Conservation (phyloP, 2,113 vertebrate species). For the Dasyornis broadbenti region DNA sequence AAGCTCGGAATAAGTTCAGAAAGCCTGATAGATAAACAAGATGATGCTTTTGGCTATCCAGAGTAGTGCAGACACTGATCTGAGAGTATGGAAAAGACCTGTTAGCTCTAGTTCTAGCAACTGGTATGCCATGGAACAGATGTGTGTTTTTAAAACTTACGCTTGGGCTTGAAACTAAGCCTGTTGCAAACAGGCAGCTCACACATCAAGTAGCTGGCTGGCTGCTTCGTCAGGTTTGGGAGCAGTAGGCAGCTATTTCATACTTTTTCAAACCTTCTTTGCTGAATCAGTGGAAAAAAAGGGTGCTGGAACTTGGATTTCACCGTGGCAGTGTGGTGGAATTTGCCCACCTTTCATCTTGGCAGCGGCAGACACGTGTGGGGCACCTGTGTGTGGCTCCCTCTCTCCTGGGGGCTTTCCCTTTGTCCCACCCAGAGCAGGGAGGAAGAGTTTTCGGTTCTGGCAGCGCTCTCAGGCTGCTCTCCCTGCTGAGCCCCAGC, state of each 20-base stretch:
- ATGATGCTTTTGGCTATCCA: neutral
- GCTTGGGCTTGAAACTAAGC: neutral
- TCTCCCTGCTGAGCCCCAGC: neutral
- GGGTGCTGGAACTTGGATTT: neutral
- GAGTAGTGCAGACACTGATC: neutral
- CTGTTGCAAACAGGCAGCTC: neutral
- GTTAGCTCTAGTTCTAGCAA: neutral
- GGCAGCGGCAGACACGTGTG: neutral
- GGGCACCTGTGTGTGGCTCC: neutral
- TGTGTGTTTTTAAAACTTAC: neutral
- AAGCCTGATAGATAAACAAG: neutral
- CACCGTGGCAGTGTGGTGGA: accelerated
- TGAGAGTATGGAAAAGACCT: neutral
- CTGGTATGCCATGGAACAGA: neutral
- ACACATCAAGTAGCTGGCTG: neutral
- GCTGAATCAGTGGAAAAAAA: neutral
- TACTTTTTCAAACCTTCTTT: neutral
- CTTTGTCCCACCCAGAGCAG: neutral
- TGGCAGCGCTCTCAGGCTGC: neutral
- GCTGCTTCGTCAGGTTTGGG: neutral
- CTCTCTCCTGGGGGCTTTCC: neutral
- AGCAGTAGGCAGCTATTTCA: neutral
- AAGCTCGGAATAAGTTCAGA: neutral
- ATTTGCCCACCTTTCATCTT: neutral
- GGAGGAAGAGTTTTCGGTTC: neutral